phyloP scores from a whole-genome alignment of 2,797 vertebrate genomes.

The Malacoctenus gilli region DNA sequence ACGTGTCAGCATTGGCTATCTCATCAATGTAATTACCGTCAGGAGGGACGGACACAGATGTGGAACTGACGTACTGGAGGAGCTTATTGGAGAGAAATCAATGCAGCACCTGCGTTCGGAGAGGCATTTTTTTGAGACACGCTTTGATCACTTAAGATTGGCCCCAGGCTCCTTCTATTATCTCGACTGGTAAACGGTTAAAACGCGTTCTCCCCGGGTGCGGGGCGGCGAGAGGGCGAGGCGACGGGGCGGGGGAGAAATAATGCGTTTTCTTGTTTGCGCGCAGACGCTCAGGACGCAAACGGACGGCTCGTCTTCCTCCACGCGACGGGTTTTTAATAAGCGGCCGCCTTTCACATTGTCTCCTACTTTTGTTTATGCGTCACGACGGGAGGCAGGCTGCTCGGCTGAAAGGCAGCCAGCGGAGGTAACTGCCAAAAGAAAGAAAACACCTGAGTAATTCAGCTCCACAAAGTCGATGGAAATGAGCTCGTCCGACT shows the following conservation, averaged over 20 bases:
- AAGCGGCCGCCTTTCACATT: constrained; percentile 17
- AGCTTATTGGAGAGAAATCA: constrained; percentile 63
- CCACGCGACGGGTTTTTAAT: constrained; percentile 29
- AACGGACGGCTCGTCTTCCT: constrained; percentile 34
- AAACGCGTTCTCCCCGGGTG: constrained; percentile 45
- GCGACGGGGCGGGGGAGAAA: constrained; percentile 13
- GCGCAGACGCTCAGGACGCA: constrained; percentile 9
- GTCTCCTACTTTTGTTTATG: constrained; percentile 33
- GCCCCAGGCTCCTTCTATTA: constrained; percentile 36
- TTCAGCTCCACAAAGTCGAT: constrained; percentile 49
- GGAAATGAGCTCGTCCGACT: constrained; percentile 43
- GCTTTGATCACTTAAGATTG: constrained; percentile 45
- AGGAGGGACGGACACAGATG: constrained; percentile 37
- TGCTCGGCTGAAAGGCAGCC: constrained; percentile 22
- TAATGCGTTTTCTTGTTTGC: constrained; percentile 41
- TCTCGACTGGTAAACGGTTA: constrained; percentile 40
- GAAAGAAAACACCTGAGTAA: constrained; percentile 55
- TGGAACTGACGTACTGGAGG: constrained; percentile 41
- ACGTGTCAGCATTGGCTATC: constrained; percentile 32
- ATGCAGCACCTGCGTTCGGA: constrained; percentile 51
- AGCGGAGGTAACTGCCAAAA: constrained; percentile 41
- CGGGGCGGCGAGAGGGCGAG: constrained; percentile 19
- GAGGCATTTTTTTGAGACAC: constrained; percentile 40
- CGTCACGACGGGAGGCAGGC: constrained; percentile 26
- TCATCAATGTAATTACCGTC: constrained; percentile 52